phyloP scores from a whole-genome alignment of 2,113 vertebrate genomes.

The Vireo altiloquus region DNA sequence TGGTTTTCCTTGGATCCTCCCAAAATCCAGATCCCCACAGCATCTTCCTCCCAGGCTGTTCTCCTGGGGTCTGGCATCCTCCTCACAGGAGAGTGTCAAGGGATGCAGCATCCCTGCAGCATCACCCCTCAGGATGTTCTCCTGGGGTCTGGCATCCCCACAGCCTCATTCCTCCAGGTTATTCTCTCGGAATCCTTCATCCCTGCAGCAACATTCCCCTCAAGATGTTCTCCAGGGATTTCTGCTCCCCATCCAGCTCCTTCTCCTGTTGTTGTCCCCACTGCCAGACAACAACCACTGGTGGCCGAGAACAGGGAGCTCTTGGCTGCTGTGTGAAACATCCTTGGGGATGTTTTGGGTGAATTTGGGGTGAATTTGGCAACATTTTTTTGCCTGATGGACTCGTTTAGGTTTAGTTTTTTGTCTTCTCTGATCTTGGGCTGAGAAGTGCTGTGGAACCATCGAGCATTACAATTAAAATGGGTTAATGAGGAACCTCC shows the following conservation, averaged over 20 bases:
- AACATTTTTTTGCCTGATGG: background rate
- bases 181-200: background rate
- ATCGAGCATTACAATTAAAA: rapidly evolving
- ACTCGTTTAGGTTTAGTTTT: background rate
- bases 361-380: background rate
- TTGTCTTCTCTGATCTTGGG: rapidly evolving
- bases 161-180: background rate
- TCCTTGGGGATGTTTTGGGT: background rate
- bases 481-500: background rate
- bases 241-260: background rate
- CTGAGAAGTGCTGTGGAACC: background rate
- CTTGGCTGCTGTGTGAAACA: background rate
- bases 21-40: background rate
- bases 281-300: rapidly evolving
- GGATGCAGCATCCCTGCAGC: background rate
- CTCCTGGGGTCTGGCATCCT: background rate
- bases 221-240: background rate
- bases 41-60: too few relatives aligned
- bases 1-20: background rate
- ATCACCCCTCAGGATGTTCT: background rate
- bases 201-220: background rate
- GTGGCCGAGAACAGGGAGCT: background rate
- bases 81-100: rapidly evolving
- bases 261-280: rapidly evolving
- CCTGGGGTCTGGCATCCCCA: background rate